These are phyloP conservation scores for Melolontha melolontha DNA, from an alignment of 2,888 invertebrate genomes.

Conservation along the genomic window DNA sequence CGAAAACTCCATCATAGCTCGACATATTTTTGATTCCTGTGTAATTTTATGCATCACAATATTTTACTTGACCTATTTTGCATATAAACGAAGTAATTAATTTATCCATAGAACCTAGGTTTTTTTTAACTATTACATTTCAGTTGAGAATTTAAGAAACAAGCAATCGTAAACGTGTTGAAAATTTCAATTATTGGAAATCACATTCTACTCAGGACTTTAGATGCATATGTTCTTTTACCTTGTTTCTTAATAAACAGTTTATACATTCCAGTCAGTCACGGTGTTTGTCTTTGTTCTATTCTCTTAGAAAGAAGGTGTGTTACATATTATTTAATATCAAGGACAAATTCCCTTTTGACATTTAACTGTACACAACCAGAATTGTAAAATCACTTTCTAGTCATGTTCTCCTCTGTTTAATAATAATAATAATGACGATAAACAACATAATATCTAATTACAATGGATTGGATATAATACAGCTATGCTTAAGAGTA, in stretches of 20 bases:
- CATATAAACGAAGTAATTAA: too few relatives aligned
- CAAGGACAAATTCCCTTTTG: conserved; percentile 43
- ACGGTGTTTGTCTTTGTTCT: conserved; percentile 2
- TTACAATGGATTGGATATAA: background rate
- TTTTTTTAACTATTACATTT: too few relatives aligned
- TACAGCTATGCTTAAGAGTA: background rate
- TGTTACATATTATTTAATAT: conserved; percentile 39
- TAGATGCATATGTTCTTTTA: conserved; percentile 9
- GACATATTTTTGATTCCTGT: too few relatives aligned
- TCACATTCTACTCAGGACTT: background rate
- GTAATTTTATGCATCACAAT: too few relatives aligned
- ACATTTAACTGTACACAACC: conserved; percentile 31
- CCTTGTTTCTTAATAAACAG: conserved; percentile 10
- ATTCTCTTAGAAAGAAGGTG: conserved; percentile 32
- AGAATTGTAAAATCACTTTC: conserved; percentile 37
- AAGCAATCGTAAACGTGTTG: conserved; percentile 4
- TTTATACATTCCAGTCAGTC: conserved; percentile 20
- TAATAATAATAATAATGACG: background rate
- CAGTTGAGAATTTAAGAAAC: background rate
- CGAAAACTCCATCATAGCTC: too few relatives aligned
- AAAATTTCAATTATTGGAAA: conserved; percentile 13
- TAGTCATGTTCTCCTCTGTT: conserved; percentile 24
- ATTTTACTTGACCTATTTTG: too few relatives aligned
- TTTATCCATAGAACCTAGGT: too few relatives aligned
- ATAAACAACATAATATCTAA: conserved; percentile 1